Evolutionary conservation across 2,797 vertebrate genomes (phyloP).

Genomic region (Clarias laeviceps): DNA sequence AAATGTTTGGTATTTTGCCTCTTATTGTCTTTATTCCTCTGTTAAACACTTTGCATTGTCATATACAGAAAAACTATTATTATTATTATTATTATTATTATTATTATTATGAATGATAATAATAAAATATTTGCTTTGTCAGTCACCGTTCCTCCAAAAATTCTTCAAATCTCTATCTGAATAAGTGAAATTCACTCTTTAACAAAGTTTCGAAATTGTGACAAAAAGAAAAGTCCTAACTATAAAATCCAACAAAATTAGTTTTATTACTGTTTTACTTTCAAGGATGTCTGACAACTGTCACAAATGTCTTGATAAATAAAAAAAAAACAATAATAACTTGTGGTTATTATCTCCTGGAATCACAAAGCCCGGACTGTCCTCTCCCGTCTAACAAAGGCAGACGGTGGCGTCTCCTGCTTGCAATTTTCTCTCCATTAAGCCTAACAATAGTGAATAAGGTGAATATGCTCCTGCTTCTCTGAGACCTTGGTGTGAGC

Average conservation of each 20-base stretch:
- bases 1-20: too few species aligned
- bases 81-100: not conserved
- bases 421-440: constrained; percentile 59
- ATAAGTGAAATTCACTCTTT: not conserved
- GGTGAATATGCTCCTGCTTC: constrained; percentile 52
- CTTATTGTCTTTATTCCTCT: too few species aligned
- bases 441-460: constrained; percentile 60
- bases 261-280: constrained; percentile 1
- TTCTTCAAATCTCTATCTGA: not conserved
- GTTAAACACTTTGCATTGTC: too few species aligned
- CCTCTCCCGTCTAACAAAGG: constrained; percentile 55
- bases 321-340: constrained; percentile 12
- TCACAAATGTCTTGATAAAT: not conserved
- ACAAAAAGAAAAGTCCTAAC: not conserved
- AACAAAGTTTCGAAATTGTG: not conserved
- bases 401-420: constrained; percentile 45
- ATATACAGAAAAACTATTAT: too few species aligned
- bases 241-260: not conserved
- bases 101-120: not conserved
- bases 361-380: constrained; percentile 50
- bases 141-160: not conserved
- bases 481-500: constrained; percentile 58
- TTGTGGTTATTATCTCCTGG: not conserved
- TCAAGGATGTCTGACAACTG: not conserved
- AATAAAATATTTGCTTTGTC: not conserved